Evolutionary conservation across 1,140 invertebrate species (phyloP).

Genomic region (Oppia nitens): DNA sequence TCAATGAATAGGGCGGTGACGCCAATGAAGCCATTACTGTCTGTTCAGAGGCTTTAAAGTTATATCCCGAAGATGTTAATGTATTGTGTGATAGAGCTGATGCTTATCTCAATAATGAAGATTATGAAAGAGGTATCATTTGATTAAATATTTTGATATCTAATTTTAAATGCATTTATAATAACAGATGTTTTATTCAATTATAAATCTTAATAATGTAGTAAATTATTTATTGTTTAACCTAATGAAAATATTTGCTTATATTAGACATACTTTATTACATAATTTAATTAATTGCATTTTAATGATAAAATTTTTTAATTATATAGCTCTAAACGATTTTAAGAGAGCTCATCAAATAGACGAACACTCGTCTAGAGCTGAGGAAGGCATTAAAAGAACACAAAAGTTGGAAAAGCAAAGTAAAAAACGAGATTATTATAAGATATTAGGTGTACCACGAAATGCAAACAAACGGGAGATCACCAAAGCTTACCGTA

Average conservation of each 20-base stretch:
- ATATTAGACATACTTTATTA: too few species aligned
- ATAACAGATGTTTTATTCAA: too few species aligned
- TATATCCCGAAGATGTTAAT: conserved; percentile 51
- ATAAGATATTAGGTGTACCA: conserved; percentile 76
- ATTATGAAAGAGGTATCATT: conserved; percentile 70
- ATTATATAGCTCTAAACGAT: conserved; percentile 57
- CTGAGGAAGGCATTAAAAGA: conserved; percentile 69
- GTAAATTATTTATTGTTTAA: too few species aligned
- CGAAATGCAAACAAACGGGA: conserved; percentile 69
- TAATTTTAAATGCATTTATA: too few species aligned
- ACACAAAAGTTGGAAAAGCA: conserved; percentile 89
- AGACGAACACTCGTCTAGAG: conserved; percentile 57
- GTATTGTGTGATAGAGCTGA: conserved; percentile 80
- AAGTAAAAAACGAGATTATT: conserved; percentile 86
- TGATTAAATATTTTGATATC: conserved; percentile 1
- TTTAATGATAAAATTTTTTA: conserved; percentile 14
- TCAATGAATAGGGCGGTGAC: conserved; percentile 36
- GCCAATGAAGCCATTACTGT: conserved; percentile 43
- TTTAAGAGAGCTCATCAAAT: conserved; percentile 70
- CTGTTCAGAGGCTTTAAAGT: conserved; percentile 62
- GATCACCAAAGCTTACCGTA: conserved; percentile 89
- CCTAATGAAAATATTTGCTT: too few species aligned
- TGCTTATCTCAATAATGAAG: conserved; percentile 68
- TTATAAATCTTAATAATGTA: too few species aligned
- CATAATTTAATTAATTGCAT: neutral